Evolutionary conservation across 1,140 invertebrate genomes (phyloP).

Genomic region (Drosophila ogumai): DNA sequence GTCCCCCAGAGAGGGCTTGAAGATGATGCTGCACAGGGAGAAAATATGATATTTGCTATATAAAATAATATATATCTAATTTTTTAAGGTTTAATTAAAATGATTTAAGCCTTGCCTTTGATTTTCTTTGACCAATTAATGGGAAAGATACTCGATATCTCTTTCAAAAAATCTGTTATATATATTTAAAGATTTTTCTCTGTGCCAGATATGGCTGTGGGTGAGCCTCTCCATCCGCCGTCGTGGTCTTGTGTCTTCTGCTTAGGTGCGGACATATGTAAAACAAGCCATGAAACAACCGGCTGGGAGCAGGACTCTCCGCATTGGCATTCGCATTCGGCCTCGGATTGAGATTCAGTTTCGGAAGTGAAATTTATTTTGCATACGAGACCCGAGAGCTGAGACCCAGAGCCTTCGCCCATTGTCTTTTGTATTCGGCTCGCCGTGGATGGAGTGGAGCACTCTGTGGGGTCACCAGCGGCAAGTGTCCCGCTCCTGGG

Average conservation of each 20-base stretch:
- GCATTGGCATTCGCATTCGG: constrained; percentile 18
- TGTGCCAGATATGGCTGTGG: constrained; percentile 44
- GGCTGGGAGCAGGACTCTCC: constrained; percentile 41
- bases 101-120: not conserved
- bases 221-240: constrained; percentile 44
- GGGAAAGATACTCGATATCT: not conserved
- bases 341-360: constrained; percentile 58
- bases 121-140: not conserved
- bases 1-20: constrained; percentile 55
- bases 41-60: not conserved
- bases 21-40: constrained; percentile 22
- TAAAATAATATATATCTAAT: too few relatives aligned
- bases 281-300: constrained; percentile 76
- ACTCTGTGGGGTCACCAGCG: constrained; percentile 48
- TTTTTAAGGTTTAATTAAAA: too few relatives aligned
- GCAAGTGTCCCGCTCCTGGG: constrained; percentile 77
- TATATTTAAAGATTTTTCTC: not conserved
- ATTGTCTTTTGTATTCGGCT: constrained; percentile 60
- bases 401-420: constrained; percentile 7
- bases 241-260: constrained; percentile 38
- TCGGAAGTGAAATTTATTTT: constrained; percentile 85
- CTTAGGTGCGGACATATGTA: constrained; percentile 84
- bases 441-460: constrained; percentile 23
- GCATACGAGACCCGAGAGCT: constrained; percentile 52
- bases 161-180: not conserved